phyloP scores from a whole-genome alignment of 2,888 invertebrate genomes.

The Cantharis lateralis region DNA sequence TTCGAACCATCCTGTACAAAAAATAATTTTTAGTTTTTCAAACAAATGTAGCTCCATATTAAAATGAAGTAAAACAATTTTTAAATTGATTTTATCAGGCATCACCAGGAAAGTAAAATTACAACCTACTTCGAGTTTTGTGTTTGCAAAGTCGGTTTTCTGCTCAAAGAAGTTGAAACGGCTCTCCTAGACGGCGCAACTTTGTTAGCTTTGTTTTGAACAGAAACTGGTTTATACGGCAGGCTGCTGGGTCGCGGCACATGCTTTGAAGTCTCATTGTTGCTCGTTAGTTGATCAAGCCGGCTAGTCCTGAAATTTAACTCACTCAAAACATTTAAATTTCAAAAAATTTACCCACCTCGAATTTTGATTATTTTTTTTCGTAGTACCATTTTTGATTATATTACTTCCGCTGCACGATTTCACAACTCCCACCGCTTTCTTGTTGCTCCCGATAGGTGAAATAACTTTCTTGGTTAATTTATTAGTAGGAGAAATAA shows the following conservation, averaged over 20 bases:
- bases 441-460: slow-evolving; percentile 44
- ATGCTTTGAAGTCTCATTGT: slow-evolving; percentile 51
- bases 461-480: slow-evolving; percentile 55
- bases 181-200: slow-evolving; percentile 64
- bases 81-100: no score
- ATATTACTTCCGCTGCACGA: slow-evolving; percentile 29
- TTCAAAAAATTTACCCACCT: slow-evolving; percentile 36
- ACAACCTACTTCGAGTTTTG: slow-evolving; percentile 56
- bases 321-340: background rate
- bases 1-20: slow-evolving; percentile 68
- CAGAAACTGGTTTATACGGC: slow-evolving; percentile 65
- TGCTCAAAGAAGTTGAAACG: slow-evolving; percentile 68
- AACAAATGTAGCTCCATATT: no score
- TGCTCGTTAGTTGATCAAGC: slow-evolving; percentile 62
- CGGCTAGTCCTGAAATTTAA: slow-evolving; percentile 62
- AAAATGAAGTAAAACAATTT: no score
- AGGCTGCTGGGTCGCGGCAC: slow-evolving; percentile 69
- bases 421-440: slow-evolving; percentile 18
- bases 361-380: slow-evolving; percentile 36
- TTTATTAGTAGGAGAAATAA: slow-evolving; percentile 42
- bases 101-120: background rate
- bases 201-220: slow-evolving; percentile 48
- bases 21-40: background rate
- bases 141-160: slow-evolving; percentile 55
- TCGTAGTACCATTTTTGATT: slow-evolving; percentile 34